Evolutionary conservation across 1,140 invertebrate species (phyloP).

Genomic region (Euwallacea similis): DNA sequence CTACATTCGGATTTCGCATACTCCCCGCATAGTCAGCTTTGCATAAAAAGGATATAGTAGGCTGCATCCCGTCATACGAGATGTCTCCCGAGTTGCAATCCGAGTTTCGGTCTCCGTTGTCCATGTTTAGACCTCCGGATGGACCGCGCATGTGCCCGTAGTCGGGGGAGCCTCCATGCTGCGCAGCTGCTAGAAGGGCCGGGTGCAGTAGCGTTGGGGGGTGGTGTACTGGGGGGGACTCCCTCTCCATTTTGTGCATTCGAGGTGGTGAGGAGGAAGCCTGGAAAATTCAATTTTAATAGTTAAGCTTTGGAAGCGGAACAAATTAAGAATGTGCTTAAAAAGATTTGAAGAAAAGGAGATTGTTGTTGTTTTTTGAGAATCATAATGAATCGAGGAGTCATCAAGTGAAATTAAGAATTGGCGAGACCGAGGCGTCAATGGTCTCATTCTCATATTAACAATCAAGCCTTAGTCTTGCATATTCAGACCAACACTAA

Average conservation of each 20-base stretch:
- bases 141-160: constrained; percentile 67
- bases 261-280: constrained; percentile 57
- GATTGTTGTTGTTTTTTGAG: not conserved
- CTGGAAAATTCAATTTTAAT: constrained; percentile 42
- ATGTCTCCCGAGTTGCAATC: constrained; percentile 88
- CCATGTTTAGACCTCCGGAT: constrained; percentile 62
- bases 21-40: constrained; percentile 45
- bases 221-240: constrained; percentile 78
- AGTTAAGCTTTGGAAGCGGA: not conserved
- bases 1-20: not conserved
- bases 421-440: no score
- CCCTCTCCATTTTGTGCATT: constrained; percentile 68
- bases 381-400: not conserved
- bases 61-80: constrained; percentile 85
- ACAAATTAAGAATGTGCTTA: not conserved
- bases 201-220: constrained; percentile 78
- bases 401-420: no score
- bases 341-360: no score
- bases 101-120: constrained; percentile 79
- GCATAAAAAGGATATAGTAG: constrained; percentile 90
- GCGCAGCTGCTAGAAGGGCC: constrained; percentile 74
- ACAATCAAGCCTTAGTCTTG: no score
- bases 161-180: constrained; percentile 74
- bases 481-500: no score
- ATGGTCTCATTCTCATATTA: no score